Evolutionary conservation across 2,113 vertebrate species (phyloP).

Genomic region (Eira barbara): DNA sequence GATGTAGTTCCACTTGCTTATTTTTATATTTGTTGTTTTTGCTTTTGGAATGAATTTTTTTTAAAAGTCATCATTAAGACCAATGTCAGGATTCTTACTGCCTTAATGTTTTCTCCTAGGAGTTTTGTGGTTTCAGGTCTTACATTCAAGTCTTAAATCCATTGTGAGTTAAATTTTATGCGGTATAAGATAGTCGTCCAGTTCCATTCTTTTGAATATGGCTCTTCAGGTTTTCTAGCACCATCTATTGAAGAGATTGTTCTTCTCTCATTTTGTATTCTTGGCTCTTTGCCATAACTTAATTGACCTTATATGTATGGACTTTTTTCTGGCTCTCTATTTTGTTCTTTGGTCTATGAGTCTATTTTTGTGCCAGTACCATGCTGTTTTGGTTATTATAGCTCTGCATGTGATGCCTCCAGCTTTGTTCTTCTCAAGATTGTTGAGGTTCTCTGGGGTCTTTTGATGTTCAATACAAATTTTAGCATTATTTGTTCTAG

Average conservation of each 20-base stretch:
- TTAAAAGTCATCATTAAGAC: neutral
- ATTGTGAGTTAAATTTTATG: neutral
- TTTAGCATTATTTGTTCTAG: neutral
- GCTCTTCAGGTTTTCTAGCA: neutral
- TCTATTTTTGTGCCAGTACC: neutral
- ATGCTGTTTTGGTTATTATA: neutral
- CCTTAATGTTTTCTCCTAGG: neutral
- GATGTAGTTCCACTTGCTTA: neutral
- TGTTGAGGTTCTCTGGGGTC: neutral
- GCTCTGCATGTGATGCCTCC: neutral
- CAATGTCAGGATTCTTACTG: neutral
- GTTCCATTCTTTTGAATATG: neutral
- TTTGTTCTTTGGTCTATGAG: neutral
- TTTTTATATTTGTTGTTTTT: neutral
- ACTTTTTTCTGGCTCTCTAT: neutral
- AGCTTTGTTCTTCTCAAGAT: neutral
- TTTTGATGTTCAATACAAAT: neutral
- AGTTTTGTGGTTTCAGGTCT: neutral
- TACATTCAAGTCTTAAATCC: neutral
- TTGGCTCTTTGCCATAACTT: neutral
- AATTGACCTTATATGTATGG: neutral
- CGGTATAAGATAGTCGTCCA: neutral
- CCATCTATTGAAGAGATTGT: neutral
- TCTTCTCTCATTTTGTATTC: no score
- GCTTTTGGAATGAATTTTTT: neutral